Evolutionary conservation across 1,140 invertebrate genomes (phyloP).

Genomic region (Thrips palmi): DNA sequence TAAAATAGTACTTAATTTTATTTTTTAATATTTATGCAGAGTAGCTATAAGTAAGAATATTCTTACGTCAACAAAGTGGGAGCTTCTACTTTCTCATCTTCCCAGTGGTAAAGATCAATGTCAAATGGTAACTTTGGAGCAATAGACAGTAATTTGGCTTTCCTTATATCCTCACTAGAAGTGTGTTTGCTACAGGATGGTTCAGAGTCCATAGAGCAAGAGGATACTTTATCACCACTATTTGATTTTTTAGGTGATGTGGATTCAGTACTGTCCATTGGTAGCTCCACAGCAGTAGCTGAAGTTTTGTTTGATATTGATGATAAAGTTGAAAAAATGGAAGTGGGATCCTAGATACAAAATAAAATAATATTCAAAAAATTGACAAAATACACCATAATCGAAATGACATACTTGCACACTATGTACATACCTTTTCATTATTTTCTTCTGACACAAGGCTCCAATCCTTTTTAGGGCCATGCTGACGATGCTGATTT

Average conservation of each 20-base stretch:
- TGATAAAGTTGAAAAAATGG: no score
- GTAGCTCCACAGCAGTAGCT: neutral
- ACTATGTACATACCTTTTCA: no score
- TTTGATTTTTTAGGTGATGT: neutral
- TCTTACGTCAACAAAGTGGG: slow-evolving; percentile 23
- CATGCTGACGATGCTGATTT: slow-evolving; percentile 11
- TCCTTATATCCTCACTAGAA: slow-evolving; percentile 14
- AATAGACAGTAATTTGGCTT: slow-evolving; percentile 20
- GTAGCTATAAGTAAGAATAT: neutral
- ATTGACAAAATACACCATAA: no score
- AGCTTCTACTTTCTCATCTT: slow-evolving; percentile 22
- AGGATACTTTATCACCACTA: neutral
- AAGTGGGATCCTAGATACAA: no score
- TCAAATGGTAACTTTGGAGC: slow-evolving; percentile 29
- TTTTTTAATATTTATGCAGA: neutral
- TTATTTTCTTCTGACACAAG: no score
- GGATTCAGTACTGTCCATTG: neutral
- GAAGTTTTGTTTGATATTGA: no score
- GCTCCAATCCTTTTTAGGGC: no score
- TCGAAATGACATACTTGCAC: no score
- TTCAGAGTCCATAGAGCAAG: neutral
- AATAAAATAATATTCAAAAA: no score
- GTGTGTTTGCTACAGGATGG: no score
- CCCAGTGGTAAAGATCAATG: slow-evolving; percentile 29
- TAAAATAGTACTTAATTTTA: no score